These are phyloP conservation scores for Pristionchus arcanus DNA, from an alignment of 2,888 invertebrate species.

Conservation along the genomic window DNA sequence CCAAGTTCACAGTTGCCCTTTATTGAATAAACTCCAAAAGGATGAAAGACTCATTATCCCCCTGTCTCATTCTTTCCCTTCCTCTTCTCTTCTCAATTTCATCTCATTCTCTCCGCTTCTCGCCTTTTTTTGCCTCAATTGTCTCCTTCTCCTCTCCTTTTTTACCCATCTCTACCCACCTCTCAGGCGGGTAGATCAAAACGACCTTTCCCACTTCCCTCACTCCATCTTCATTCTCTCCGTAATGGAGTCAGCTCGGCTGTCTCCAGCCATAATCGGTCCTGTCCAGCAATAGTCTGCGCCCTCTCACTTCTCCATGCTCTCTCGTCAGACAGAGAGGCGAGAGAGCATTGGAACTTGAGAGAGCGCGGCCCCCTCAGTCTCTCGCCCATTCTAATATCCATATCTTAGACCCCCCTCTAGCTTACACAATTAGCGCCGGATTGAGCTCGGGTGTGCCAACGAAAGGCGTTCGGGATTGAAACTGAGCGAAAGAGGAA, in stretches of 20 bases:
- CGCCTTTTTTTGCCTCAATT: not conserved
- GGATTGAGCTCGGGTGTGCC: not conserved
- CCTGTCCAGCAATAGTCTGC: not conserved
- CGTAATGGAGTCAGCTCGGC: constrained; percentile 8
- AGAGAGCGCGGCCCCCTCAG: too few species aligned
- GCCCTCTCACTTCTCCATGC: not conserved
- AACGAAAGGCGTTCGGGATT: not conserved
- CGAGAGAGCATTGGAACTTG: too few species aligned
- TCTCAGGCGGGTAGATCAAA: constrained; percentile 29
- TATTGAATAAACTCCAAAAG: not conserved
- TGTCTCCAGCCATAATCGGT: constrained; percentile 12
- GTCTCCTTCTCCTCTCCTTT: not conserved
- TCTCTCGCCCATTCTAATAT: constrained; percentile 17
- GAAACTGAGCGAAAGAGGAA: not conserved
- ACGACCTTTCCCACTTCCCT: not conserved
- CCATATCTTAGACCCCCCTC: constrained; percentile 35
- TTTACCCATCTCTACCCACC: not conserved
- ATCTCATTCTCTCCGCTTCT: constrained; percentile 3
- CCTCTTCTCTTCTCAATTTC: constrained; percentile 43
- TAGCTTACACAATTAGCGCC: constrained; percentile 50
- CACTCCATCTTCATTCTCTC: not conserved
- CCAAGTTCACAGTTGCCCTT: too few species aligned
- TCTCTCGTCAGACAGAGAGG: too few species aligned
- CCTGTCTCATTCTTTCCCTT: not conserved
- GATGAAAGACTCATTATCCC: not conserved